These are phyloP conservation scores for Prinia subflava DNA, from an alignment of 2,113 vertebrate species.

Conservation along the genomic window DNA sequence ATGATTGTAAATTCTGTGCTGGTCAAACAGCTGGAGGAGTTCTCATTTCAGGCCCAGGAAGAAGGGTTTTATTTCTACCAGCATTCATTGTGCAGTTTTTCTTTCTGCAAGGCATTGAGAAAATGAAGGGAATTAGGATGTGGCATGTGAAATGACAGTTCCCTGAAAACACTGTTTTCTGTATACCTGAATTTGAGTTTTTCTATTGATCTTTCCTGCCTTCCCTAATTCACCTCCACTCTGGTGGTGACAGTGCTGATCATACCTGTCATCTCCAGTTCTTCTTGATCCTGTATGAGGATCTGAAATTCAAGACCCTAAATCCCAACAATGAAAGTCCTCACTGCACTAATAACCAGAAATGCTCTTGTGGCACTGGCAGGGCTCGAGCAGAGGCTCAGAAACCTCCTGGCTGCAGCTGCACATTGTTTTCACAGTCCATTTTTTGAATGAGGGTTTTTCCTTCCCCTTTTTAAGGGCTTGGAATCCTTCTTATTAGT, in stretches of 20 bases:
- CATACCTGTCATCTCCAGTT: neutral
- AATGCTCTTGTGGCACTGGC: neutral
- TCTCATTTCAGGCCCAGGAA: slow-evolving; percentile 33
- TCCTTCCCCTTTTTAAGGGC: neutral
- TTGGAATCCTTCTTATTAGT: neutral
- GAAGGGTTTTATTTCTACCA: neutral
- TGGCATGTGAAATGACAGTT: slow-evolving; percentile 8
- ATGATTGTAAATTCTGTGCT: slow-evolving; percentile 12
- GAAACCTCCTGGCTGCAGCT: neutral
- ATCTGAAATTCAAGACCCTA: neutral
- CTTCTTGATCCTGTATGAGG: neutral
- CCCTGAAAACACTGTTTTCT: neutral
- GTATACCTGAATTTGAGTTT: neutral
- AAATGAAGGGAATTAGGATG: slow-evolving; percentile 47
- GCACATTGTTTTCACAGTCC: neutral
- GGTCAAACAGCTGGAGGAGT: slow-evolving; percentile 20
- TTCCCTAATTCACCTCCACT: neutral
- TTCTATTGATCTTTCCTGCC: neutral
- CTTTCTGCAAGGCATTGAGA: slow-evolving; percentile 9
- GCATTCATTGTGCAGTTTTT: neutral
- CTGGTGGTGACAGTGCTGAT: neutral
- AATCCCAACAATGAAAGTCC: neutral
- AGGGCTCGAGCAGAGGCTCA: neutral
- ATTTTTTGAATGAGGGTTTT: neutral
- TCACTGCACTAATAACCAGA: neutral